A percentile compares a stretch with the other conserved stretches of the same genome.
phyloP scores from a whole-genome alignment of 2,888 invertebrate species.

The Eutolmus rufibarbis region DNA sequence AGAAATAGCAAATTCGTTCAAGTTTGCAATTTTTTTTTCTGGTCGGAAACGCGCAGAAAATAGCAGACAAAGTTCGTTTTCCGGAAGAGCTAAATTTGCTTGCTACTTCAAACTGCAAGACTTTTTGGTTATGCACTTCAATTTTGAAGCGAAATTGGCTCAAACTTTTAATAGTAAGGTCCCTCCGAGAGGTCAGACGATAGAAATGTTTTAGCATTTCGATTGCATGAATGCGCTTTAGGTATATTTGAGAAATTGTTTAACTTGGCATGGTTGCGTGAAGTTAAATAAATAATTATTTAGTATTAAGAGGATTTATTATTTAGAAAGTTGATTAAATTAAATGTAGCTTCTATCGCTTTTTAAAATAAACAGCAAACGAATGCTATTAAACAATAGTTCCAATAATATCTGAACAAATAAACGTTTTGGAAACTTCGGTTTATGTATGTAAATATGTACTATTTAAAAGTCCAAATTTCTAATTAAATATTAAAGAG shows the following conservation, averaged over 20 bases:
- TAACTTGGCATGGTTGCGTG: no score
- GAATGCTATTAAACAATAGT: no score
- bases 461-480: no score
- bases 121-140: background rate
- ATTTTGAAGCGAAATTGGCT: background rate
- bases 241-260: background rate
- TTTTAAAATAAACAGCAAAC: no score
- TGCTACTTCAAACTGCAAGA: background rate
- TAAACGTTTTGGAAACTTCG: no score
- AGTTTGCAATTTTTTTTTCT: background rate
- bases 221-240: background rate
- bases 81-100: background rate
- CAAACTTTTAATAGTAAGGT: background rate
- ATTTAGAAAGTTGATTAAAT: no score
- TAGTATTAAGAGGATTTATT: no score
- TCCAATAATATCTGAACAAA: no score
- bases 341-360: no score
- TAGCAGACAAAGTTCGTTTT: background rate
- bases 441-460: no score
- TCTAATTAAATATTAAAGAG: no score
- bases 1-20: background rate
- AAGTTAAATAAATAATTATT: no score
- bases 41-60: background rate
- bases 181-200: background rate
- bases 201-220: background rate